Percentiles rank a stretch among this genome's conserved stretches.
Conservation (phyloP, 2,797 vertebrate genomes). For the Amphiprion clarkii region DNA sequence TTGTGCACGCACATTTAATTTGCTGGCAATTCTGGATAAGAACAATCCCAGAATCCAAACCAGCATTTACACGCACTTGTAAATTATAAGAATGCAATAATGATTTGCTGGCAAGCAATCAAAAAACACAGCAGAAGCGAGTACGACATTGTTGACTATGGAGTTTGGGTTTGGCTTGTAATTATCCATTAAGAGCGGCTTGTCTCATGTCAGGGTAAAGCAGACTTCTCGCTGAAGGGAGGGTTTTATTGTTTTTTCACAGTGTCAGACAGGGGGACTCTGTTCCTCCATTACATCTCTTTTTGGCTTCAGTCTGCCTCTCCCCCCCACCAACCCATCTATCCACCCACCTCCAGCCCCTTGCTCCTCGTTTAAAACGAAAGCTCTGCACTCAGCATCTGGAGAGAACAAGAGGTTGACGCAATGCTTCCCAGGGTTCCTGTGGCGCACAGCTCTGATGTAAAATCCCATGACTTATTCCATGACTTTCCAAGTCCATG, state of each 20-base stretch:
- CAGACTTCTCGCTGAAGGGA: conserved; percentile 49
- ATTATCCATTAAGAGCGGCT: conserved; percentile 53
- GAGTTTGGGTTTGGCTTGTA: conserved; percentile 62
- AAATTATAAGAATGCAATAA: conserved; percentile 67
- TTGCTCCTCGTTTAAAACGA: conserved; percentile 66
- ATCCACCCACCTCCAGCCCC: conserved; percentile 56
- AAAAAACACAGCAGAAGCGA: conserved; percentile 39
- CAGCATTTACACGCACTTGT: conserved; percentile 54
- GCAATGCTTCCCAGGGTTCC: conserved; percentile 65
- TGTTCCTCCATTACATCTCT: conserved; percentile 57
- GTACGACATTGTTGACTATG: conserved; percentile 36
- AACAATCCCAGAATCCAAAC: conserved; percentile 53
- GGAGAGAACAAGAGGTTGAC: conserved; percentile 75
- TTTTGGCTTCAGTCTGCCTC: conserved; percentile 53
- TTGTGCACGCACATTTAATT: conserved; percentile 2
- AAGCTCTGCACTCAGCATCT: conserved; percentile 78
- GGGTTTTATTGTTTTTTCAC: conserved; percentile 69
- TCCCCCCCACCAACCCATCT: conserved; percentile 14
- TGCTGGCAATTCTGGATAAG: conserved; percentile 34
- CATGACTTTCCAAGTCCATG: conserved; percentile 27
- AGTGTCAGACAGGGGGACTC: conserved; percentile 69
- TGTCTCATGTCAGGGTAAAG: conserved; percentile 52
- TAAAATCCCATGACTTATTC: conserved; percentile 60
- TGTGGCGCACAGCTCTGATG: conserved; percentile 17
- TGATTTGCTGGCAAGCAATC: conserved; percentile 68